These are phyloP conservation scores for Synergus japonicus DNA, from an alignment of 2,888 invertebrate species.

Conservation along the genomic window DNA sequence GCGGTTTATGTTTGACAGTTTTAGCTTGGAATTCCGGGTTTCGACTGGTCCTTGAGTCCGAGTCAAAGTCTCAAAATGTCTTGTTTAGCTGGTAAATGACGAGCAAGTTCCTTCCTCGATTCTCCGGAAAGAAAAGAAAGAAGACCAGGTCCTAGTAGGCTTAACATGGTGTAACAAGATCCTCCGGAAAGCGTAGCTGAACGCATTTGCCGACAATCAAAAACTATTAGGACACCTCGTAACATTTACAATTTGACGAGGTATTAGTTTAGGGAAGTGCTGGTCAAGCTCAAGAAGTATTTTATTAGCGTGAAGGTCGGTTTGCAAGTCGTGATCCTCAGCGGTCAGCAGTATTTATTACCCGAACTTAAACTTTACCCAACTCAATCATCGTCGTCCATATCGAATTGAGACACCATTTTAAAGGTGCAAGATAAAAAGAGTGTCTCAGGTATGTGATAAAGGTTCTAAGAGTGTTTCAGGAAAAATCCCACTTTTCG, in stretches of 20 bases:
- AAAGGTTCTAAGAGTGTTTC: slow-evolving; percentile 10
- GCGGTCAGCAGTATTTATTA: slow-evolving; percentile 35
- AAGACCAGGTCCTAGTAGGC: neutral
- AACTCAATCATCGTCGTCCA: slow-evolving; percentile 40
- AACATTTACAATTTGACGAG: slow-evolving; percentile 33
- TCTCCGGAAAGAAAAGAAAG: slow-evolving; percentile 10
- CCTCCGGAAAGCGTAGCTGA: slow-evolving; percentile 44
- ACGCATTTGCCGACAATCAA: slow-evolving; percentile 41
- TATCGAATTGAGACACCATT: slow-evolving; percentile 34
- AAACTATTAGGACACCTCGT: slow-evolving; percentile 44
- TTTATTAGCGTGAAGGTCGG: slow-evolving; percentile 41
- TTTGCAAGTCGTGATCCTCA: slow-evolving; percentile 33
- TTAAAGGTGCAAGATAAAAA: slow-evolving; percentile 30
- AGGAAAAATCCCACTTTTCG: neutral
- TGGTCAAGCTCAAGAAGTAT: slow-evolving; percentile 35
- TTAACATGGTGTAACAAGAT: slow-evolving; percentile 33
- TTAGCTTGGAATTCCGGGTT: slow-evolving; percentile 25
- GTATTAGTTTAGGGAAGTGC: slow-evolving; percentile 39
- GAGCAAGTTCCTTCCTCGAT: slow-evolving; percentile 31
- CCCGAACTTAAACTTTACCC: slow-evolving; percentile 31
- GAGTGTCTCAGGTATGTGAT: slow-evolving; percentile 24
- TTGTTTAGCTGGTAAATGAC: slow-evolving; percentile 39
- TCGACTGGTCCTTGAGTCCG: slow-evolving; percentile 42
- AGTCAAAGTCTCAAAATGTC: slow-evolving; percentile 15
- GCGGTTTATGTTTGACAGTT: slow-evolving; percentile 44